Evolutionary conservation across 2,888 invertebrate genomes (phyloP).

Genomic region (Drosophila niveifrons): DNA sequence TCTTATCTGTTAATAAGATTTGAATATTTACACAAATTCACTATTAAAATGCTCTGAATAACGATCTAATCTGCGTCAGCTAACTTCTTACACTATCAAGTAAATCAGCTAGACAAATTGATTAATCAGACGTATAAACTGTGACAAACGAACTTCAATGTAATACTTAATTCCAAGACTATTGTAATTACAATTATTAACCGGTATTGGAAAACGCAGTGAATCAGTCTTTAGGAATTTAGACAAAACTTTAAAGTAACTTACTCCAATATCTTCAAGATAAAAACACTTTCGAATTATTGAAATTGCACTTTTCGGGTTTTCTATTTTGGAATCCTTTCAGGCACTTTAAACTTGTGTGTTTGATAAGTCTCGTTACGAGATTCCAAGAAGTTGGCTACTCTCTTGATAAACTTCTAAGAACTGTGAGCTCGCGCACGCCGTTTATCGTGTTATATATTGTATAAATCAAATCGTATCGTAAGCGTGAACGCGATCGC

Average conservation of each 20-base stretch:
- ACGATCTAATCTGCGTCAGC: neutral
- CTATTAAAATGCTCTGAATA: neutral
- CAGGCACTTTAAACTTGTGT: neutral
- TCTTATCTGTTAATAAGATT: neutral
- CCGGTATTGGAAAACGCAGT: neutral
- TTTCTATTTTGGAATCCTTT: neutral
- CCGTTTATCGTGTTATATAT: constrained; percentile 22
- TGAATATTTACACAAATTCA: neutral
- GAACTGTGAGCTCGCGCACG: constrained; percentile 33
- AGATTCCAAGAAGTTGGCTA: constrained; percentile 19
- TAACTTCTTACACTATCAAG: too few species aligned
- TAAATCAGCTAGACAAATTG: too few species aligned
- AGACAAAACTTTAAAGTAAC: neutral
- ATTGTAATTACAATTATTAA: neutral
- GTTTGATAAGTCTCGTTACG: neutral
- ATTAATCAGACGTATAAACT: neutral
- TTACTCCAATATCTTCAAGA: neutral
- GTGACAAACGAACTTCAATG: neutral
- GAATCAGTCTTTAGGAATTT: neutral
- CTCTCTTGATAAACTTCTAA: constrained; percentile 35
- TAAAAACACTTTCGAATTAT: too few species aligned
- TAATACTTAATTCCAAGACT: neutral
- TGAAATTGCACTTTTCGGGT: too few species aligned
- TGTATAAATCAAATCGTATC: constrained; percentile 1
- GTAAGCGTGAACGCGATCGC: neutral